Evolutionary conservation across 2,113 vertebrate species (phyloP), one percentile per base, ranked within the genome.

Genomic region (Hemichromis elongatus): DNA sequence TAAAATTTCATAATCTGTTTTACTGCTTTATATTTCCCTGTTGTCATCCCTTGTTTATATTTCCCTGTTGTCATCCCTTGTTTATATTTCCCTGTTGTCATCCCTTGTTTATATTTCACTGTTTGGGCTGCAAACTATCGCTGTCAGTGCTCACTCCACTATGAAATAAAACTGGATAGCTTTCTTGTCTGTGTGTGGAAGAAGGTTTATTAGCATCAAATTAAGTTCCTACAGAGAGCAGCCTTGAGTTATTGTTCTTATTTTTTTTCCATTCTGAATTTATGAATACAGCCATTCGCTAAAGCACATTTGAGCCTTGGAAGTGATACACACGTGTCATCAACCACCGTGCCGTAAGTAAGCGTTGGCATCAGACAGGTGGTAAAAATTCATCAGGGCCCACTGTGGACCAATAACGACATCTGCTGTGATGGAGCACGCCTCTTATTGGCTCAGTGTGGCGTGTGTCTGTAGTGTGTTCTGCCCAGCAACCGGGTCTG

Each of bases 401-500:
- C 21, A 6, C 86, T n/a, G 24, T 57, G 75, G 81, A 81, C 94
- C 94, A 94, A 93, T 94, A 84, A 90, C 63, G 79, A 59, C 57
- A 82, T 90, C 66, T 80, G 68, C 86, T 91, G 83, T 91, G 79
- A 78, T 12, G 30, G 80, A 78, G 82, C 75, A 59, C 2, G 24
- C 52, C 80, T 88, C 85, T 86, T 84, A 94, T 96, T 95, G 94
- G 94, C 79, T 88, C 56, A 63, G 33, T 42, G 47, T 21, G 24
- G 42, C 59, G 55, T 86, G 86, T 89, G 85, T 93, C 78, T 83
- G 55, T 87, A 78, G 82, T 61, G 47, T 57, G 89, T 88, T 94
- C 92, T 94, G 93, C 94, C 94, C 92, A 85, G 94, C 93, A 95
- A 96, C 95, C 56, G 78, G 88, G 84, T 91, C 92, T 85, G 85